Percentiles rank a stretch among this genome's conserved stretches.
Conservation (phyloP, 2,888 invertebrate species). For the Crioceris asparagi region DNA sequence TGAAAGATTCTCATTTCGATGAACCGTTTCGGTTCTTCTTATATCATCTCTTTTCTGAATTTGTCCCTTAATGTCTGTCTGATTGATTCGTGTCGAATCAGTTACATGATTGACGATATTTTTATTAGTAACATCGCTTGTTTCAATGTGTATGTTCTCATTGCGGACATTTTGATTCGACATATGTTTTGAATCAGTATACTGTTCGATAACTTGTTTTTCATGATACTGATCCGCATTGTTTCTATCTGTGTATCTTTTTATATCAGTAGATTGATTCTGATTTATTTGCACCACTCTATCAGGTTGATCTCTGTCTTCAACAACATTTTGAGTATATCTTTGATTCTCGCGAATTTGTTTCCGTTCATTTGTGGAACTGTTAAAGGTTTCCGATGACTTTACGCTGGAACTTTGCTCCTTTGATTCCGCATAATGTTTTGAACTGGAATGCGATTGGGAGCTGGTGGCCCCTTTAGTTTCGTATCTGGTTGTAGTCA, state of each 20-base stretch:
- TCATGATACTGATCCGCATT: slow-evolving; percentile 4
- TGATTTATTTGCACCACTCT: too few species aligned
- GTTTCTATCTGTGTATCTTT: not conserved
- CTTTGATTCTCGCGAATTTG: too few species aligned
- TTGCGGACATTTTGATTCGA: slow-evolving; percentile 1
- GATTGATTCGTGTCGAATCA: not conserved
- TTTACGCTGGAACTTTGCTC: slow-evolving; percentile 13
- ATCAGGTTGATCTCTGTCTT: too few species aligned
- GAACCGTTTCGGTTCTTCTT: not conserved
- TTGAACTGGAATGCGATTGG: slow-evolving; percentile 14
- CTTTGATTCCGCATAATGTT: slow-evolving; percentile 13
- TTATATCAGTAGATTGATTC: not conserved
- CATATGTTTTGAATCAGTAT: slow-evolving; percentile 1
- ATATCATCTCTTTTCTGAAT: not conserved
- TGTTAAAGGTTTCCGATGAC: too few species aligned
- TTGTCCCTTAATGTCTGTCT: not conserved
- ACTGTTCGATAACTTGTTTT: slow-evolving; percentile 3
- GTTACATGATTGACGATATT: not conserved
- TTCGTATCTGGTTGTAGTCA: slow-evolving; percentile 59
- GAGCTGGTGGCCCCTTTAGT: slow-evolving; percentile 36
- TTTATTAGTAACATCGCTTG: not conserved
- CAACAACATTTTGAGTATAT: too few species aligned
- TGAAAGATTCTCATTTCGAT: slow-evolving; percentile 1
- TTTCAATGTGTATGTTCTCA: not conserved
- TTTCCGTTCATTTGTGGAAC: too few species aligned